phyloP scores from a whole-genome alignment of 2,888 invertebrate genomes.

The Gymnocheta viridis region DNA sequence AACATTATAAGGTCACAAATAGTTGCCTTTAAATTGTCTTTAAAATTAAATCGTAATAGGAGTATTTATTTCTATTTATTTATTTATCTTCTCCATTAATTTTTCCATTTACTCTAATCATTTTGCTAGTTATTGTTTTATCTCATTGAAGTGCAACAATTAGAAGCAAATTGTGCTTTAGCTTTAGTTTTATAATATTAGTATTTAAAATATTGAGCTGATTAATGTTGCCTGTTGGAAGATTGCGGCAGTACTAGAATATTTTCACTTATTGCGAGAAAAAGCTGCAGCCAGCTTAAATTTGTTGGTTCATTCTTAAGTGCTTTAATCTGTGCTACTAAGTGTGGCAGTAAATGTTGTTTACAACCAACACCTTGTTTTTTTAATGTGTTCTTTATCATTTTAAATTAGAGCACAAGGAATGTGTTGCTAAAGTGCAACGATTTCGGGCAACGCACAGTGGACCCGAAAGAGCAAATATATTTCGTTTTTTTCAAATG shows the following conservation, averaged over 20 bases:
- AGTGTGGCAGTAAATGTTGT: conserved; percentile 54
- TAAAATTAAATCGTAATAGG: conserved; percentile 3
- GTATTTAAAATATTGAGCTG: conserved; percentile 10
- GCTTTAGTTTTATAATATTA: neutral
- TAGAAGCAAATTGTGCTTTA: conserved; percentile 49
- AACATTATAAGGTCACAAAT: neutral
- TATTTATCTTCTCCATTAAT: conserved; percentile 38
- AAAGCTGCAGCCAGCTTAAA: neutral
- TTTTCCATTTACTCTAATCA: conserved; percentile 58
- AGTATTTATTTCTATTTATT: neutral
- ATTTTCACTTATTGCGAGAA: neutral
- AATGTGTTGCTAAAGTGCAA: neutral
- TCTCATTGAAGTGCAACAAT: conserved; percentile 59
- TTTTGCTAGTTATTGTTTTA: conserved; percentile 52
- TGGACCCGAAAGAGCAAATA: neutral
- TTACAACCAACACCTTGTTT: conserved; percentile 47
- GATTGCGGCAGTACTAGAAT: neutral
- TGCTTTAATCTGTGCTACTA: conserved; percentile 41
- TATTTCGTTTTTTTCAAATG: no score
- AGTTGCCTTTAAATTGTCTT: neutral
- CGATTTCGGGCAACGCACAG: neutral
- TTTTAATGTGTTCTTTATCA: neutral
- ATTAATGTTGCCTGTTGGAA: neutral
- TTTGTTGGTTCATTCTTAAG: neutral
- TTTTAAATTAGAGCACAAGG: conserved; percentile 33